phyloP scores from a whole-genome alignment of 37 sponge, comb jelly and placozoan species.

The Axinella damicornis region DNA sequence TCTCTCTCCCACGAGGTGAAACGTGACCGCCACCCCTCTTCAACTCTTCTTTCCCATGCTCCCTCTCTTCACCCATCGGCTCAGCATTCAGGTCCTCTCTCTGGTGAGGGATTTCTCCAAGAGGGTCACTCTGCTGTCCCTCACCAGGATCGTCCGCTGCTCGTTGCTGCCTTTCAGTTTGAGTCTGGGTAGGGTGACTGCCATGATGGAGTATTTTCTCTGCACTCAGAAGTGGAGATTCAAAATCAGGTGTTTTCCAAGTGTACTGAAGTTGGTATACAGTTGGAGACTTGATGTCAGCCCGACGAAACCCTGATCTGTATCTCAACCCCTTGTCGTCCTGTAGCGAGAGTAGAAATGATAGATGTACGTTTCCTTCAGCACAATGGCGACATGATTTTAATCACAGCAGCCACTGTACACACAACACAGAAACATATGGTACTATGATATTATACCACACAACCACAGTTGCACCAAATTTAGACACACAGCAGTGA shows the following conservation, averaged over 20 bases:
- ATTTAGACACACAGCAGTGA: too few relatives aligned
- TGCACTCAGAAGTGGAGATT: slow-evolving; percentile 16
- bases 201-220: background rate
- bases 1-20: background rate
- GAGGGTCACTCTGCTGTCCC: background rate
- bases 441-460: too few relatives aligned
- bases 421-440: too few relatives aligned
- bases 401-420: too few relatives aligned
- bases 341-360: slow-evolving; percentile 3
- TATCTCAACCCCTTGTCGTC: slow-evolving; percentile 24
- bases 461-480: too few relatives aligned
- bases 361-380: too few relatives aligned
- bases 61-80: background rate
- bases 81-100: background rate
- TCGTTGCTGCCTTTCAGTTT: background rate
- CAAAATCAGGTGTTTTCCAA: background rate
- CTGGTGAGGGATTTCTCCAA: background rate
- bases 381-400: too few relatives aligned
- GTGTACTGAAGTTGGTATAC: slow-evolving; percentile 58
- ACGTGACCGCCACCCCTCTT: background rate
- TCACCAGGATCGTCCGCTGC: background rate
- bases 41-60: background rate
- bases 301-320: slow-evolving; percentile 35
- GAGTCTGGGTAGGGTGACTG: background rate
- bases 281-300: background rate